Percentiles rank a stretch among this genome's conserved stretches.
These are phyloP conservation scores for Tenebrosternarchus preto DNA, from an alignment of 2,113 vertebrate genomes.

Conservation along the genomic window DNA sequence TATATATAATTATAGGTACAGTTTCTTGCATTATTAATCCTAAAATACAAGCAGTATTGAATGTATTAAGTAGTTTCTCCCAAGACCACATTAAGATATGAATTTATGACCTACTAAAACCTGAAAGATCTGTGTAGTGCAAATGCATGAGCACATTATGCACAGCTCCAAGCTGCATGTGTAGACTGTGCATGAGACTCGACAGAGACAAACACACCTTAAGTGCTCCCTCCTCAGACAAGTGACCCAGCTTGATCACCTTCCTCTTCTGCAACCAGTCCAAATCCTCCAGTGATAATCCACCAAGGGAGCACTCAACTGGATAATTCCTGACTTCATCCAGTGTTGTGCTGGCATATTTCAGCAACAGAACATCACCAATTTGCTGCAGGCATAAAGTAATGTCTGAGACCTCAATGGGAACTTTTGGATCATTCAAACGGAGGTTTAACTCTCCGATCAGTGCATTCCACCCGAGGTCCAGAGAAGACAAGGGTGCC, in stretches of 20 bases:
- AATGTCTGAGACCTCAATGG: conserved; percentile 62
- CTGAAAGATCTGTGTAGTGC: background rate
- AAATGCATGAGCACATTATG: background rate
- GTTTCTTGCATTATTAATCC: too few relatives aligned
- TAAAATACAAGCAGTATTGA: background rate
- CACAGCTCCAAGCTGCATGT: background rate
- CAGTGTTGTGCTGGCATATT: conserved; percentile 62
- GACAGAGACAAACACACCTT: conserved; percentile 74
- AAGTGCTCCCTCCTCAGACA: conserved; percentile 68
- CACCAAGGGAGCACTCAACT: conserved; percentile 75
- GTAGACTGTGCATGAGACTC: background rate
- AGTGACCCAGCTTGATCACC: conserved; percentile 84
- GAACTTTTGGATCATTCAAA: conserved; percentile 62
- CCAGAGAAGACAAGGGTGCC: conserved; percentile 62
- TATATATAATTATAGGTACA: too few relatives aligned
- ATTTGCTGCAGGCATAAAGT: conserved; percentile 77
- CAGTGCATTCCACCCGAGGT: conserved; percentile 80
- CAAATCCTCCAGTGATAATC: conserved; percentile 82
- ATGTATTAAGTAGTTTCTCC: background rate
- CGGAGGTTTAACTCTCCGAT: conserved; percentile 83
- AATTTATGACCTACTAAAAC: background rate
- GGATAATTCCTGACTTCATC: conserved; percentile 62
- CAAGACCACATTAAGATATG: background rate
- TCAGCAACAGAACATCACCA: conserved; percentile 76
- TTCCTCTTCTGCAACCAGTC: conserved; percentile 95